phyloP scores from a whole-genome alignment of 1,140 invertebrate genomes.

The Trichonephila clavata region DNA sequence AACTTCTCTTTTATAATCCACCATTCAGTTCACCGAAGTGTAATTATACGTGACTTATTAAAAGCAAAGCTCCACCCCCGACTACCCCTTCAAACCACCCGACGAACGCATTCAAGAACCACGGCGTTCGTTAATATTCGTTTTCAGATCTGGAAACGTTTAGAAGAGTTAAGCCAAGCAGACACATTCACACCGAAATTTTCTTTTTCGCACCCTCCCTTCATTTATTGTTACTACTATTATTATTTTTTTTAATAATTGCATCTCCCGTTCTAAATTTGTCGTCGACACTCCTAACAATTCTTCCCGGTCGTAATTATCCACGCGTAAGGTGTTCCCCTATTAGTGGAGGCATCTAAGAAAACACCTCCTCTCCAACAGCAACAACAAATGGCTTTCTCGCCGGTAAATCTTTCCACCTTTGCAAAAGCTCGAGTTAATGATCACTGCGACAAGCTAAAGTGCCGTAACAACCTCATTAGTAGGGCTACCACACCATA shows the following conservation, averaged over 20 bases:
- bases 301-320: neutral
- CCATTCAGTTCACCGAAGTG: neutral
- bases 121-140: neutral
- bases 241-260: neutral
- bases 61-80: neutral
- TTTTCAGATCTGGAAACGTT: neutral
- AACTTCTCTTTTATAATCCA: neutral
- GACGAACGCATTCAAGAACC: neutral
- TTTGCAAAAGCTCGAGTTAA: constrained; percentile 61
- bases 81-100: no score
- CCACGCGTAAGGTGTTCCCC: neutral
- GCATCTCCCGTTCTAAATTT: neutral
- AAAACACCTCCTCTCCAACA: constrained; percentile 27
- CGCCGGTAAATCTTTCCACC: neutral
- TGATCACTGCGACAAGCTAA: constrained; percentile 41
- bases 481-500: constrained; percentile 21
- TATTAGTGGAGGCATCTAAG: neutral
- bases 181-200: neutral
- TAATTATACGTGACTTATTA: neutral
- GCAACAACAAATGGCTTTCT: constrained; percentile 40
- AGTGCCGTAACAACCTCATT: constrained; percentile 71
- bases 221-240: neutral
- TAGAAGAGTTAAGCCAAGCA: constrained; percentile 23
- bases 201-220: neutral
- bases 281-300: neutral